A percentile compares a stretch with the other conserved stretches of the same genome.
These are phyloP conservation scores for Arctia plantaginis DNA, from an alignment of 2,888 invertebrate genomes.

Conservation along the genomic window DNA sequence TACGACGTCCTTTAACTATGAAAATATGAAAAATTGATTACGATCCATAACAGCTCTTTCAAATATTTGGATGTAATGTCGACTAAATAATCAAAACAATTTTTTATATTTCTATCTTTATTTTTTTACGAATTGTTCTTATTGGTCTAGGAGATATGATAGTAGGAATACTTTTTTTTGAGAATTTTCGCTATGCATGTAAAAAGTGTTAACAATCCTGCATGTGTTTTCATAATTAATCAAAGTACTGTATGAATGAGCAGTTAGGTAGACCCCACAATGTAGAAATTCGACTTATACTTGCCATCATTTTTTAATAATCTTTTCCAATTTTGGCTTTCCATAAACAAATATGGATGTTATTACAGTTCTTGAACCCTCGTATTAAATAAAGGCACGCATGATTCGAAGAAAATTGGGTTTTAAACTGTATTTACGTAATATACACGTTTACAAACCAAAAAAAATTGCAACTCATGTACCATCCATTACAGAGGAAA, in stretches of 20 bases:
- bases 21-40: no score
- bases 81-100: no score
- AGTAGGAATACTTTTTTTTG: no score
- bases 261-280: background rate
- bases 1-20: no score
- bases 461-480: background rate
- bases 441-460: background rate
- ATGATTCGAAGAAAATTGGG: constrained; percentile 6
- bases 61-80: no score
- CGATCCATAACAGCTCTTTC: no score
- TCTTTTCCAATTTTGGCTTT: constrained; percentile 27
- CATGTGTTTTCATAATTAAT: background rate
- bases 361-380: constrained; percentile 22
- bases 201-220: no score
- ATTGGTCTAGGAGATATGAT: no score
- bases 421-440: constrained; percentile 13
- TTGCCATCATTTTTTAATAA: constrained; percentile 27
- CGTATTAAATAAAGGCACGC: constrained; percentile 18
- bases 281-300: background rate
- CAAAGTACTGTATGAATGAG: background rate
- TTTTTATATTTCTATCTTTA: no score
- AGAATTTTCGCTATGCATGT: no score
- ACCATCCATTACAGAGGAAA: background rate
- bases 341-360: constrained; percentile 46
- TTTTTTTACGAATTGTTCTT: no score